Percentiles rank a stretch among this genome's conserved stretches.
Conservation (phyloP, 1,140 invertebrate species). For the Rhagoletis zephyria region DNA sequence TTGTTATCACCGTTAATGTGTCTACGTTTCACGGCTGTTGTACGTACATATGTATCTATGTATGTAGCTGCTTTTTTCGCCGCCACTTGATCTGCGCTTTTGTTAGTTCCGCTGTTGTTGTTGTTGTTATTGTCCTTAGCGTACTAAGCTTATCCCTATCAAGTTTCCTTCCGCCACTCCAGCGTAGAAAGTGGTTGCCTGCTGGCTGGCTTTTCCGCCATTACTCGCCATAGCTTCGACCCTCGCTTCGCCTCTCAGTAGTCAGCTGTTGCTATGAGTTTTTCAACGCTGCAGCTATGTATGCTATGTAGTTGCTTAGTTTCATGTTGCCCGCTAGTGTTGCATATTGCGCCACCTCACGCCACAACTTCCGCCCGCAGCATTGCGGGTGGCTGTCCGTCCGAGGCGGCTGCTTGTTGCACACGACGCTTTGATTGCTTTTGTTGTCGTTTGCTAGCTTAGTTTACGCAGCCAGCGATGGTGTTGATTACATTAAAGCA, state of each 20-base stretch:
- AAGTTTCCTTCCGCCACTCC: slow-evolving; percentile 47
- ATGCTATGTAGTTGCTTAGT: slow-evolving; percentile 21
- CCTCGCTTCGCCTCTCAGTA: neutral
- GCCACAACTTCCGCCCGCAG: neutral
- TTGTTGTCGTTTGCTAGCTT: slow-evolving; percentile 19
- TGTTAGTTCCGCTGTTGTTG: neutral
- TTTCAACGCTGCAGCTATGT: neutral
- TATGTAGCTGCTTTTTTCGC: neutral
- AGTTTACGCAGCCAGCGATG: neutral
- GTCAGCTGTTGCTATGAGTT: neutral
- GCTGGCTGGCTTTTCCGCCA: neutral
- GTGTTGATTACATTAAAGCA: slow-evolving; percentile 52
- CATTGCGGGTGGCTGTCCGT: neutral
- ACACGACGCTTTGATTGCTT: neutral
- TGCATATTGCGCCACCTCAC: neutral
- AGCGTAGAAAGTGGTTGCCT: neutral
- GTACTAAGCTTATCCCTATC: slow-evolving; percentile 43
- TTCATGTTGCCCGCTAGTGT: neutral
- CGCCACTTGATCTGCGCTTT: neutral
- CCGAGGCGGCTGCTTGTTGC: neutral
- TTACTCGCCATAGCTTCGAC: neutral
- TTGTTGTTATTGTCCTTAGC: slow-evolving; percentile 8
- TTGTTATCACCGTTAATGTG: slow-evolving; percentile 51
- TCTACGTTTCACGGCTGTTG: neutral
- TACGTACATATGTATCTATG: neutral